phyloP scores from a whole-genome alignment of 2,113 vertebrate genomes.

The Callopanchax toddi region DNA sequence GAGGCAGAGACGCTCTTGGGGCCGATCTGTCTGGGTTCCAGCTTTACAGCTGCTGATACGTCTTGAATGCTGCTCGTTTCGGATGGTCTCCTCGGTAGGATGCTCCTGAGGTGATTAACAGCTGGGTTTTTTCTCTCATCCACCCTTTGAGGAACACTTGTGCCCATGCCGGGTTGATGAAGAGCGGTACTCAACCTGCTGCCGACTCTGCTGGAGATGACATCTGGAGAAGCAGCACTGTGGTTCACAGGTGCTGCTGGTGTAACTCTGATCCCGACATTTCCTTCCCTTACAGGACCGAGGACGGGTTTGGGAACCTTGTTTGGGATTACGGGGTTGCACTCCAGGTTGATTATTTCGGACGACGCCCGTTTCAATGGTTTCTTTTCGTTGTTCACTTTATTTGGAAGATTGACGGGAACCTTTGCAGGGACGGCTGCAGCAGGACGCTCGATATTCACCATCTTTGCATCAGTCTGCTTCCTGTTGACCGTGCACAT shows the following conservation, averaged over 20 bases:
- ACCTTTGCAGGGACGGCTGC: constrained; percentile 15
- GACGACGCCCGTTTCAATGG: constrained; percentile 47
- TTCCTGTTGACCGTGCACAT: constrained; percentile 50
- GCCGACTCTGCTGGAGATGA: constrained; percentile 3
- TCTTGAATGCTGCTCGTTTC: constrained; percentile 33
- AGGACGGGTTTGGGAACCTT: constrained; percentile 56
- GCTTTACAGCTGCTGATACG: constrained; percentile 41
- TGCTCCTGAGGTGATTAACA: constrained; percentile 20
- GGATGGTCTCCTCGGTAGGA: constrained; percentile 13
- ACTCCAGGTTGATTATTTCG: constrained; percentile 60
- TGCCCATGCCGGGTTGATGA: constrained; percentile 25
- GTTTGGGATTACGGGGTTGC: constrained; percentile 23
- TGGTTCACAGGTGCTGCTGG: constrained; percentile 23
- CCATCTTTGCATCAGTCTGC: constrained; percentile 28
- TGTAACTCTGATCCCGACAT: constrained; percentile 19
- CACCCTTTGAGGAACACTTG: constrained; percentile 29
- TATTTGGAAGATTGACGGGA: constrained; percentile 25
- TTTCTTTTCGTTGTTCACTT: constrained; percentile 33
- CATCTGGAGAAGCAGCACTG: neutral
- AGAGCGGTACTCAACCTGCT: constrained; percentile 12
- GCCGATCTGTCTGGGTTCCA: constrained; percentile 36
- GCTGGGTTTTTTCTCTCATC: constrained; percentile 41
- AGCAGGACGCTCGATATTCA: constrained; percentile 18
- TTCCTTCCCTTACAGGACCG: constrained; percentile 33
- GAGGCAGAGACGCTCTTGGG: constrained; percentile 22